Evolutionary conservation across 2,797 vertebrate genomes (phyloP), one percentile per base, ranked within the genome.

Genomic region (Poecilia picta): DNA sequence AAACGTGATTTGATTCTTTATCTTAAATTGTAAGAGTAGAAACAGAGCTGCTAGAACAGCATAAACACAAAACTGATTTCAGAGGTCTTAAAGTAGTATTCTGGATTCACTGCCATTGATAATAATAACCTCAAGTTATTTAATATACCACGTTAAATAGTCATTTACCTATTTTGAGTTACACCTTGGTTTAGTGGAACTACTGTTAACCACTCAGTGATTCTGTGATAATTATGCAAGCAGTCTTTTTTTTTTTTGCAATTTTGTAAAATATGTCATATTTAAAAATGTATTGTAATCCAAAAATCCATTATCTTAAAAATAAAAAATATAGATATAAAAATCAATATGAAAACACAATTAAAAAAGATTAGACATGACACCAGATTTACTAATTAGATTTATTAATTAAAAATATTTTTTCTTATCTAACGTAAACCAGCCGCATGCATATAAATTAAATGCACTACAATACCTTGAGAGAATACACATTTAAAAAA

Each of bases 211-310:
- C 41, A 71, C 28, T 71, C 41, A 71, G 6, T 71, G 6, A 45
- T 71, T 46, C 87, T 76, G 28, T 74, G 55, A 62, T 75, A 55
- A 39, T 76, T 79, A 68, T 76, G 82, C 83, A 83, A 91, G 31
- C 62, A 86, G 77, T 86, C 76, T 81, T 88, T 86, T 92, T 89
- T 93, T 84, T 71, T 43, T 43, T 28, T 43, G 23, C 20, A 68
- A 43, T 8, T 72, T 78, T 88, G 81, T 88, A 87, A 87, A 88
- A 89, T 23, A 78, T 90, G 86, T 92, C 88, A 83, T 83, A 81
- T 81, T 78, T 74, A 86, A 84, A 81, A 87, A 89, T 83, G 91
- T 82, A 66, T 82, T 68, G 80, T 88, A 81, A n/a, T n/a, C n/a
- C n/a, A n/a, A 87, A 93, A 86, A 86, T 82, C 68, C 73, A 84